Evolutionary conservation across 2,888 invertebrate genomes (phyloP).

Genomic region (Diaprepes abbreviatus): DNA sequence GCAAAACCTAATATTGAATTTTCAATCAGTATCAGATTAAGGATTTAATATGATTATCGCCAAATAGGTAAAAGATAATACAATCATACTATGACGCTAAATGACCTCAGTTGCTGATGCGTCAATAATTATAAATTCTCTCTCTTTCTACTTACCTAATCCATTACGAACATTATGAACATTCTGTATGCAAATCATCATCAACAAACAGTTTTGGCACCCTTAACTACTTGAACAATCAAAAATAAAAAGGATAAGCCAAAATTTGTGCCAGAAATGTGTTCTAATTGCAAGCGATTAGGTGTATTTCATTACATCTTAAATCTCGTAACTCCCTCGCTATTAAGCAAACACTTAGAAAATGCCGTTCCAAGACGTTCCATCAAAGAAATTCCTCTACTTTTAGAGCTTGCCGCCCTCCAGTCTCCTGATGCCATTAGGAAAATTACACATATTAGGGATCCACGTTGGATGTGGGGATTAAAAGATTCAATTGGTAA

Average conservation of each 20-base stretch:
- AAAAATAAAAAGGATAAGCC: background rate
- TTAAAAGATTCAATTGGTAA: slow-evolving; percentile 21
- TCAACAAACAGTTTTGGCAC: no score
- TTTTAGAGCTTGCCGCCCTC: slow-evolving; percentile 25
- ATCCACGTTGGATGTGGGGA: slow-evolving; percentile 11
- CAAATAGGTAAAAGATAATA: no score
- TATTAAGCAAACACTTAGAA: slow-evolving; percentile 20
- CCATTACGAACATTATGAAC: no score
- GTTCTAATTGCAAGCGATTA: slow-evolving; percentile 22
- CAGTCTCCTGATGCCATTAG: slow-evolving; percentile 23
- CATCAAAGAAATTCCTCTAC: slow-evolving; percentile 33
- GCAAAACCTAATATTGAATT: no score
- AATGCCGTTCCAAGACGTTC: slow-evolving; percentile 9
- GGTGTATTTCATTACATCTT: slow-evolving; percentile 22
- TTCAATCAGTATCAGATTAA: no score
- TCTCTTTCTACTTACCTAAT: no score
- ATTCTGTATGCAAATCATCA: no score
- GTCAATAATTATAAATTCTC: no score
- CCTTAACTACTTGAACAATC: no score
- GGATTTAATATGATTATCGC: no score
- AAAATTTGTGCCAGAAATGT: background rate
- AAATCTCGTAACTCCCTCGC: slow-evolving; percentile 8
- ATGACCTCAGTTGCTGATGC: no score
- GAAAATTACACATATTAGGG: slow-evolving; percentile 32
- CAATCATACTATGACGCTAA: no score